These are phyloP conservation scores for Dilophus febrilis DNA, from an alignment of 2,888 invertebrate genomes.

Conservation along the genomic window DNA sequence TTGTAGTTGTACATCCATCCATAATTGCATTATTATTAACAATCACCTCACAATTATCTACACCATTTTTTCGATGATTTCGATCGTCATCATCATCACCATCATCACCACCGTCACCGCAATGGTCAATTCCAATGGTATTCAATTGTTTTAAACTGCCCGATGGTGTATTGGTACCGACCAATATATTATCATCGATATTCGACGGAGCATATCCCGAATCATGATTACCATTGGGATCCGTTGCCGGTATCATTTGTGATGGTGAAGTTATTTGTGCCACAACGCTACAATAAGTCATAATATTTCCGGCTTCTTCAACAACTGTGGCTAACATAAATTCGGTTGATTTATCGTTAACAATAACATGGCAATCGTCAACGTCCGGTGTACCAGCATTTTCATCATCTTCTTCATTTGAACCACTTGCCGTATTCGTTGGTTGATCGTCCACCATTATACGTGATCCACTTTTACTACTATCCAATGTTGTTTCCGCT, in stretches of 20 bases:
- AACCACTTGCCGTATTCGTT: conserved; percentile 79
- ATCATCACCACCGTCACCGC: conserved; percentile 18
- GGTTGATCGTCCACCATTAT: conserved; percentile 57
- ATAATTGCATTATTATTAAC: conserved; percentile 4
- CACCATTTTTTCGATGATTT: conserved; percentile 7
- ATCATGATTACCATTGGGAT: conserved; percentile 71
- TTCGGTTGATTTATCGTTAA: conserved; percentile 79
- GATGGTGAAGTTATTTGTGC: conserved; percentile 37
- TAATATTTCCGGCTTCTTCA: conserved; percentile 49
- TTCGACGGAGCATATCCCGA: conserved; percentile 62
- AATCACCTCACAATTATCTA: conserved; percentile 3
- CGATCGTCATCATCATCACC: neutral
- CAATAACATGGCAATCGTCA: conserved; percentile 68
- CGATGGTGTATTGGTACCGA: conserved; percentile 40
- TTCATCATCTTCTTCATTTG: conserved; percentile 70
- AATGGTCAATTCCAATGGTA: no score
- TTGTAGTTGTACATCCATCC: no score
- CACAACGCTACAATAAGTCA: conserved; percentile 34
- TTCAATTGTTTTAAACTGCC: conserved; percentile 34
- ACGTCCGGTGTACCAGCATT: conserved; percentile 41
- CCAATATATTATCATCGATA: conserved; percentile 32
- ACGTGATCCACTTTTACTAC: conserved; percentile 23
- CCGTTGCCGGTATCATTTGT: conserved; percentile 36
- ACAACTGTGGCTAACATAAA: conserved; percentile 80
- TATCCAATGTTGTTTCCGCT: conserved; percentile 57